These are phyloP conservation scores for Platorchestia sp. DNA, from an alignment of 1,140 invertebrate genomes.

Conservation along the genomic window DNA sequence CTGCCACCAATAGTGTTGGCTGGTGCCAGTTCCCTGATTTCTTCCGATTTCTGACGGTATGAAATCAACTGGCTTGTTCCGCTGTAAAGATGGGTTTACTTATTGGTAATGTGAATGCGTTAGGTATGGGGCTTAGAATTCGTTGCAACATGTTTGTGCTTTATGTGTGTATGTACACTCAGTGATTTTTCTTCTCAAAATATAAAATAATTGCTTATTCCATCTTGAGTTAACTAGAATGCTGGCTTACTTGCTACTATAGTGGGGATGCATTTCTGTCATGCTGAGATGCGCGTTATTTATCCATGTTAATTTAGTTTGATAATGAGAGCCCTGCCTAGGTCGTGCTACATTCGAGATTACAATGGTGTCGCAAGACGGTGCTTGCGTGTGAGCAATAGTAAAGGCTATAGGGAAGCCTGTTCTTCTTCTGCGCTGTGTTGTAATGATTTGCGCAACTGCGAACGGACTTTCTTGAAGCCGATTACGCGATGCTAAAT, in stretches of 20 bases:
- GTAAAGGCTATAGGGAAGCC: neutral
- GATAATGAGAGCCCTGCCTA: no score
- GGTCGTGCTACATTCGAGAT: neutral
- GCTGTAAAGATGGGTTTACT: no score
- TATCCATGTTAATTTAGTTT: neutral
- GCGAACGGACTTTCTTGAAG: neutral
- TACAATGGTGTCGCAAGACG: neutral
- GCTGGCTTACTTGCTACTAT: neutral
- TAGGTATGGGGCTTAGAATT: no score
- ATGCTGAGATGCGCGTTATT: neutral
- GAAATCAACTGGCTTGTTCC: no score
- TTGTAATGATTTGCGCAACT: neutral
- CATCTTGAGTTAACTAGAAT: neutral
- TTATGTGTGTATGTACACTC: no score
- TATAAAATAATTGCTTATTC: neutral
- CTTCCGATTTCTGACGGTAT: no score
- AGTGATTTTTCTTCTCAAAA: neutral
- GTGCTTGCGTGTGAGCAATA: neutral
- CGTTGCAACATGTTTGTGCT: no score
- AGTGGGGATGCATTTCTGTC: neutral
- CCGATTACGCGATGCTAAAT: neutral
- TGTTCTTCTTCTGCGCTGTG: no score
- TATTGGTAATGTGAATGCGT: no score
- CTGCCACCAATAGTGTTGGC: no score
- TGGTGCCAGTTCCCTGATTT: no score